Base-by-base conservation (phyloP, 2,888 invertebrate species). In the Polydrusus pterygomalis region DNA sequence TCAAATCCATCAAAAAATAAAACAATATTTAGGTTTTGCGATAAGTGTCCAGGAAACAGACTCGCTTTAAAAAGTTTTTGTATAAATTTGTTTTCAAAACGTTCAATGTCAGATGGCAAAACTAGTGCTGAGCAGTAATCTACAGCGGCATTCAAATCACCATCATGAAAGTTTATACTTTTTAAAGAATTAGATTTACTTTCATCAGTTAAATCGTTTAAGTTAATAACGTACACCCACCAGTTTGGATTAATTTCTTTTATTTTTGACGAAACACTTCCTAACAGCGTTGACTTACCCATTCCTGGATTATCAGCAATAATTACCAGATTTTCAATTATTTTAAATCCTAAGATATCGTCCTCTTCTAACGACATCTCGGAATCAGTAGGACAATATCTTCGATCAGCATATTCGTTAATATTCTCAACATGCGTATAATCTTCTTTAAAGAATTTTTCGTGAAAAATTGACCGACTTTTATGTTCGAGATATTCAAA, bases 291-390 rank as follows among this genome's bases (percentile, higher is more conserved):
- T 3, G 54, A 54, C n/a, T 54, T 54, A 30, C 54, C 54, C 54
- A 54, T 54, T 13, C 54, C 54, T 1, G 54, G 54, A 54, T 25
- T 54, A 54, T 54, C 54, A 1, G 54, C 25, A 7, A 34, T 34
- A 34, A 34, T 34, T 34, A 34, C 34, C 10, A 34, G 8, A 34
- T 34, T 34, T 7, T 30, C 20, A 25, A 2, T 7, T 25, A 34
- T 13, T 0, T 11, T 7, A 17, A 49, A 25, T n/a, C 25, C 54
- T 6, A 7, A 54, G 11, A 7, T 11, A 0, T 54, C 54, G 0
- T 25, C 13, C 18, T 54, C 54, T 3, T 25, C 13, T 11, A 20
- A 47, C 10, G n/a, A 15, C 10, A n/a, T 15, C 15, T 47, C 15
- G 1, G 7, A n/a, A 15, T 6, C 15, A 13, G 15, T 15, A 2